Evolutionary conservation across 2,797 vertebrate species (phyloP), one percentile per base, ranked within the genome.

Genomic region (Parambassis ranga): DNA sequence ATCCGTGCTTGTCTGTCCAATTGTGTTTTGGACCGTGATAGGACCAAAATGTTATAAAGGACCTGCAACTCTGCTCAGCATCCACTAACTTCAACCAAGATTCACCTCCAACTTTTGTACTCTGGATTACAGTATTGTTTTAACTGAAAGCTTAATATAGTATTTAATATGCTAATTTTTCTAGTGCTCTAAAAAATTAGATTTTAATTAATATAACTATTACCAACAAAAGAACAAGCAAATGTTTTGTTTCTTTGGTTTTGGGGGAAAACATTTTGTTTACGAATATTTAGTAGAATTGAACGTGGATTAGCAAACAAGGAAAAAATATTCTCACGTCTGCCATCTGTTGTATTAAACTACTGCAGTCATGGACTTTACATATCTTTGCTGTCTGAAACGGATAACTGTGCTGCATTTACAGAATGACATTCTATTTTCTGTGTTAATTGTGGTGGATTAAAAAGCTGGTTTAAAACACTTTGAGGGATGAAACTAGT

Each of bases 51-150:
- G 27, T 68, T 48, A n/a, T n/a, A 18, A 69, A 60, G 52, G 66
- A 80, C 59, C 69, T 18, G 57, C 74, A 76, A 53, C 51, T n/a
- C 62, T 48, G 59, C 70, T 84, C 71, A 39, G 59, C 66, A 75
- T 66, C 60, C 26, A 33, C 49, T 56, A 60, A 65, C 46, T 51
- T 52, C 71, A 72, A 81, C 80, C 75, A 68, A 82, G 84, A 27
- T 75, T 79, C 80, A 82, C 79, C 79, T 87, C 66, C 66, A 75
- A 64, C 65, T 84, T 89, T 89, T 88, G 53, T 86, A 85, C 73
- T 76, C 77, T 79, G 70, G 63, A 78, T 75, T 79, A 65, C 62
- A 72, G 49, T 61, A 46, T 65, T 65, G 67, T 70, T 82, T 79
- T 68, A 65, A 65, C 38, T 53, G 32, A 71, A 53, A 81, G 81